Base-by-base conservation (phyloP, 1,140 invertebrate genomes). In the Elymnias hypermnestra region DNA sequence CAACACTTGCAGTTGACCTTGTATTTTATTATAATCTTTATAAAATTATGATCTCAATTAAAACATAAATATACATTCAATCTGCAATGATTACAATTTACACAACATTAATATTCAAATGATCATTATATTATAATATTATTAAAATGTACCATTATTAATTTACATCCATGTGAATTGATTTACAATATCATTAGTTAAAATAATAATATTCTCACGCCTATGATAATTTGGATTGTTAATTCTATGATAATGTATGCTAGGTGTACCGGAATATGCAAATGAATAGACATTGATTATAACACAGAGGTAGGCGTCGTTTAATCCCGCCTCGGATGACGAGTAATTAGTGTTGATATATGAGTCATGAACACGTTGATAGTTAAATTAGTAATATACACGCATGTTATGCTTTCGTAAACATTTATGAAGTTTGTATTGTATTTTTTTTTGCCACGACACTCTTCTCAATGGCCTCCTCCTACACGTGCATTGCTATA, bases 301-400 rank as follows among this genome's bases (percentile, higher is more conserved):
- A 35, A 49, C 37, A 39, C 36, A 44, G 40, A 43, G 50, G 49
- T 52, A 53, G 49, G 44, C 55, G 44, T 56, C 42, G 13, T 42
- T 48, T 57, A 49, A 48, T 53, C 40, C 45, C 39, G 29, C 50
- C 37, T 41, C 37, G 29, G 12, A 45, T 57, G 43, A 47, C 33
- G 18, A 47, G 41, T 57, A 45, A 53, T 53, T 53, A 48, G 40
- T 51, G 50, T 56, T 52, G 48, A 57, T 57, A 47, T 53, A 44
- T 53, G 36, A 45, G 19, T 48, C 38, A 48, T 51, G 43, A 49
- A 23, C 37, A 18, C 38, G 23, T 40, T 48, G 28, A 29, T 41
- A 21, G 28, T 40, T 51, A 40, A 51, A 36, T 38, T 46, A 52
- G 15, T 54, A 31, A 44, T 10, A 13, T 43, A 45, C 40, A 49